Percentiles rank a stretch among this genome's conserved stretches.
These are phyloP conservation scores for Glaucopsyche alexis DNA, from an alignment of 2,888 invertebrate species.

Conservation along the genomic window DNA sequence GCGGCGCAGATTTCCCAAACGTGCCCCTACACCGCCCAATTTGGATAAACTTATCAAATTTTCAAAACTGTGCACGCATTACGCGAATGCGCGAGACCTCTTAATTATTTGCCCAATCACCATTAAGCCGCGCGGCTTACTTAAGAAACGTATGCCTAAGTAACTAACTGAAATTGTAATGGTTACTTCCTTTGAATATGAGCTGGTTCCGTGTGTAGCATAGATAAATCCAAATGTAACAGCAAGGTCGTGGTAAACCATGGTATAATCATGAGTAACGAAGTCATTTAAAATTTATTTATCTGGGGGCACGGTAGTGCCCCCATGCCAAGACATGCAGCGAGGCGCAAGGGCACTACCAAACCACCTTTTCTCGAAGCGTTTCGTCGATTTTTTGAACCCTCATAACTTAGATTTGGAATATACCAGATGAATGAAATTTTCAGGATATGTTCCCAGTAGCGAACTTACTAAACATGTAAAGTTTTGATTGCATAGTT, in stretches of 20 bases:
- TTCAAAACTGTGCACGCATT: conserved; percentile 77
- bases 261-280: not conserved
- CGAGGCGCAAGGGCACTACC: too few relatives aligned
- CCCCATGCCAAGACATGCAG: too few relatives aligned
- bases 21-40: conserved; percentile 73
- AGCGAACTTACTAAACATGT: too few relatives aligned
- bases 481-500: too few relatives aligned
- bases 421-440: too few relatives aligned
- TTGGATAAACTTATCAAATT: conserved; percentile 79
- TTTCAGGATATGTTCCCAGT: too few relatives aligned
- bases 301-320: too few relatives aligned
- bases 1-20: conserved; percentile 72
- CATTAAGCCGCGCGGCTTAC: conserved; percentile 34
- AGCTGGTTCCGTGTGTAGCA: not conserved
- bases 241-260: not conserved
- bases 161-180: not conserved
- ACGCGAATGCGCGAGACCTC: conserved; percentile 51
- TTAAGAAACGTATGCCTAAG: conserved; percentile 24
- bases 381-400: too few relatives aligned
- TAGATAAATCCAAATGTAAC: not conserved
- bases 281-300: too few relatives aligned
- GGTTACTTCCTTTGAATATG: conserved; percentile 1
- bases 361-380: too few relatives aligned
- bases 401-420: too few relatives aligned
- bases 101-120: conserved; percentile 74